Evolutionary conservation across 2,113 vertebrate species (phyloP), one percentile per base, ranked within the genome.

Genomic region (Calidris pugnax): DNA sequence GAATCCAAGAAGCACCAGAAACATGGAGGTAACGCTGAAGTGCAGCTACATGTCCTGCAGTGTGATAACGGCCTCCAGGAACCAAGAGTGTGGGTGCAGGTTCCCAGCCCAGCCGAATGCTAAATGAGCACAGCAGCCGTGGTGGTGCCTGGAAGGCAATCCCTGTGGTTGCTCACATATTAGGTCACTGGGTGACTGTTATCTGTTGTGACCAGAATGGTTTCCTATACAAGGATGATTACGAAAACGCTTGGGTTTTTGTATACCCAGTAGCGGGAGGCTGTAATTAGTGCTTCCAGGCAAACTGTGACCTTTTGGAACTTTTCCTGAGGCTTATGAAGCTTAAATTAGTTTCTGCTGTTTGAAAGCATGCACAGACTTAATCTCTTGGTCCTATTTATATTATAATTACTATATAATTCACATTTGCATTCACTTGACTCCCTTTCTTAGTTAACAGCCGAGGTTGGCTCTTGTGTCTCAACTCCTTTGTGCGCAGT

Each of bases 301-400:
- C 95, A 84, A 77, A 68, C 21, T 4, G 55, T 53, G 95, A 97
- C 97, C 97, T 97, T 94, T 93, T 28, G 83, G 71, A 96, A 93
- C 82, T 94, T 90, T 92, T 94, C 93, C 81, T 89, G 73, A 63
- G 93, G 92, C 76, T 95, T 72, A 57, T 66, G 43, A 53, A 78
- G 90, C 91, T 85, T 86, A 87, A 77, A 77, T 78, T 90, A 93
- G 76, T 79, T 94, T 91, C 77, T 91, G 89, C 80, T 77, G 67
- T 91, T 85, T 91, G 71, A 64, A 84, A 95, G 90, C 82, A 85
- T 60, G 83, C 93, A 83, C 41, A 79, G 87, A n/a, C 95, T 76
- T 93, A 57, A 82, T 95, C 92, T 95, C 93, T 64, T 19, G 59
- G 72, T 84, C 83, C 72, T 77, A 41, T 92, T 90, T 95, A 57